A percentile compares a stretch with the other conserved stretches of the same genome.
Evolutionary conservation across 1,140 invertebrate species (phyloP).

Genomic region (Maconellicoccus hirsutus): DNA sequence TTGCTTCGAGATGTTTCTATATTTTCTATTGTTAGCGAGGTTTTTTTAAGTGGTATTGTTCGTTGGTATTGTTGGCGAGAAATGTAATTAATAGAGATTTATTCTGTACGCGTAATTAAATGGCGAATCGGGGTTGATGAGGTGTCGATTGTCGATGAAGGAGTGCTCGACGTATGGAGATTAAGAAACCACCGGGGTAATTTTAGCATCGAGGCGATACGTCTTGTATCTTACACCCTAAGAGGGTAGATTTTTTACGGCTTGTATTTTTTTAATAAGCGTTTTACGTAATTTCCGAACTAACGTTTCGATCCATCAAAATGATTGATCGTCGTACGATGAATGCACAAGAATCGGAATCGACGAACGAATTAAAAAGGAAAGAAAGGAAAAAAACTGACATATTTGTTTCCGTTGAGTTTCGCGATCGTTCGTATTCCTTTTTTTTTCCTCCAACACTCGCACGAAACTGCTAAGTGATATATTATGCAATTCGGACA

Average conservation of each 20-base stretch:
- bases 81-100: too few species aligned
- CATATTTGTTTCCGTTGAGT: conserved; percentile 8
- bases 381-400: conserved; percentile 7
- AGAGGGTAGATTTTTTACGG: not conserved
- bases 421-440: not conserved
- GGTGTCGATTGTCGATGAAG: too few species aligned
- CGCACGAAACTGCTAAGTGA: not conserved
- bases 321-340: conserved; percentile 11
- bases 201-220: not conserved
- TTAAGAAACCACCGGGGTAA: too few species aligned
- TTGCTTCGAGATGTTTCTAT: too few species aligned
- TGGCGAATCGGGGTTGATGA: too few species aligned
- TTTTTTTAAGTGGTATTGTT: too few species aligned
- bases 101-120: too few species aligned
- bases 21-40: too few species aligned
- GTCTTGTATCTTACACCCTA: not conserved
- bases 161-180: too few species aligned
- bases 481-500: not conserved
- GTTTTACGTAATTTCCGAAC: conserved; percentile 19
- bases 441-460: not conserved
- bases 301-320: conserved; percentile 18
- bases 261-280: conserved; percentile 15
- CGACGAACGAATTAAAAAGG: not conserved
- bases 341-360: conserved; percentile 17
- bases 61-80: too few species aligned